These are phyloP conservation scores for Stigmatopora argus DNA, from an alignment of 2,113 vertebrate species.

Conservation along the genomic window DNA sequence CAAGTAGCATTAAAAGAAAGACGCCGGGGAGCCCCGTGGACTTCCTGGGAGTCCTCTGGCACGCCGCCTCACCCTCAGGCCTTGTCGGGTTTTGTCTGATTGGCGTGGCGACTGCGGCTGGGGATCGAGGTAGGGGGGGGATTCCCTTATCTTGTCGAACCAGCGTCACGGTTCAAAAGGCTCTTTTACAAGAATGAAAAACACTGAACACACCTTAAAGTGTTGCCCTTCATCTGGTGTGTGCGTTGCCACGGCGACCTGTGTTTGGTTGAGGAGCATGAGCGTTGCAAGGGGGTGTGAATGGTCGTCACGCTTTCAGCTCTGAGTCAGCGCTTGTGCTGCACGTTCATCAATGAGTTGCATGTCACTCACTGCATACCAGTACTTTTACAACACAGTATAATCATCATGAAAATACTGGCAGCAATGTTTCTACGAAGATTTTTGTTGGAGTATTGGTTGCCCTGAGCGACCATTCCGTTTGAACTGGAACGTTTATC, in stretches of 20 bases:
- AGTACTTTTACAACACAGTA: not conserved
- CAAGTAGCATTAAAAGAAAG: constrained; percentile 39
- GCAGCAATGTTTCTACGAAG: too few species aligned
- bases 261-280: constrained; percentile 60
- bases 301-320: constrained; percentile 32
- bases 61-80: constrained; percentile 54
- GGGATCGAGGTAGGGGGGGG: constrained; percentile 63
- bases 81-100: constrained; percentile 71
- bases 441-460: too few species aligned
- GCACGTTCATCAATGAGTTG: constrained; percentile 57
- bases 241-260: constrained; percentile 59
- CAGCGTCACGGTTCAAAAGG: constrained; percentile 57
- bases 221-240: constrained; percentile 34
- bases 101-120: constrained; percentile 56
- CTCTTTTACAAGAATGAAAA: constrained; percentile 28
- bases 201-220: constrained; percentile 39
- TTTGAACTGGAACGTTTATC: too few species aligned
- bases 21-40: constrained; percentile 55
- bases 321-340: constrained; percentile 41
- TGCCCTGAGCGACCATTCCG: too few species aligned
- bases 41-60: constrained; percentile 62
- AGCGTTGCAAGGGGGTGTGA: constrained; percentile 44
- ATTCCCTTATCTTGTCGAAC: constrained; percentile 60
- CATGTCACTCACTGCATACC: constrained; percentile 12
- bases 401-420: too few species aligned